Percentiles rank a stretch among this genome's conserved stretches.
Evolutionary conservation across 1,140 invertebrate genomes (phyloP).

Genomic region (Drosophila parabipectinata): DNA sequence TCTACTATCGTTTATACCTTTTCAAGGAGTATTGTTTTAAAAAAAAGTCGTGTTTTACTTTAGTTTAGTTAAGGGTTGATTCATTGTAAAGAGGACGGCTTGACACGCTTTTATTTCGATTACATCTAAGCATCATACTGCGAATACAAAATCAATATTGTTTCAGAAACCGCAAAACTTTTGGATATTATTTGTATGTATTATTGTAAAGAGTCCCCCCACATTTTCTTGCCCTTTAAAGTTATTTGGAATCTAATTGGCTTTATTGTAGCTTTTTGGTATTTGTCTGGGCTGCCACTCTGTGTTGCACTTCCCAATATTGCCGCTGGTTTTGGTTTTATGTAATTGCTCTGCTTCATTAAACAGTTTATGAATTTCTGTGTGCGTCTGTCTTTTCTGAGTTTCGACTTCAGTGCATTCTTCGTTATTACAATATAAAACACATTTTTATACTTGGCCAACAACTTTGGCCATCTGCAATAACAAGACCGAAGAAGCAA

Average conservation of each 20-base stretch:
- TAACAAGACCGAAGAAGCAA: conserved; percentile 45
- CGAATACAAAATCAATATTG: conserved; percentile 13
- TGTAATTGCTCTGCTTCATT: conserved; percentile 77
- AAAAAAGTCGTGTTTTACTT: conserved; percentile 50
- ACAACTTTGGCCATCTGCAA: conserved; percentile 63
- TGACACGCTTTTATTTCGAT: conserved; percentile 67
- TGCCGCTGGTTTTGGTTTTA: conserved; percentile 44
- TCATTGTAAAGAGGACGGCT: conserved; percentile 78
- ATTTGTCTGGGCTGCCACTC: conserved; percentile 12
- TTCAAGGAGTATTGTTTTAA: conserved; percentile 37
- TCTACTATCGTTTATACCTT: conserved; percentile 43
- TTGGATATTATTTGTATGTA: not conserved
- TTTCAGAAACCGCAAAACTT: conserved; percentile 1
- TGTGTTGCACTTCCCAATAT: conserved; percentile 17
- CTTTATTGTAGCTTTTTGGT: conserved; percentile 22
- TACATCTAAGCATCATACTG: conserved; percentile 62
- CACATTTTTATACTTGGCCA: conserved; percentile 58
- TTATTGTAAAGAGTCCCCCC: not conserved
- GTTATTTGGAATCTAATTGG: conserved; percentile 30
- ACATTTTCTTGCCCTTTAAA: conserved; percentile 4
- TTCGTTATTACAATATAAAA: conserved; percentile 66
- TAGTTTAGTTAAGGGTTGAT: conserved; percentile 48
- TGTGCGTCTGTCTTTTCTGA: conserved; percentile 12
- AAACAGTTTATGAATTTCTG: conserved; percentile 72
- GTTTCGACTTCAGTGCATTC: conserved; percentile 66